phyloP scores from a whole-genome alignment of 2,797 vertebrate genomes.

The Apogon hyalosoma region DNA sequence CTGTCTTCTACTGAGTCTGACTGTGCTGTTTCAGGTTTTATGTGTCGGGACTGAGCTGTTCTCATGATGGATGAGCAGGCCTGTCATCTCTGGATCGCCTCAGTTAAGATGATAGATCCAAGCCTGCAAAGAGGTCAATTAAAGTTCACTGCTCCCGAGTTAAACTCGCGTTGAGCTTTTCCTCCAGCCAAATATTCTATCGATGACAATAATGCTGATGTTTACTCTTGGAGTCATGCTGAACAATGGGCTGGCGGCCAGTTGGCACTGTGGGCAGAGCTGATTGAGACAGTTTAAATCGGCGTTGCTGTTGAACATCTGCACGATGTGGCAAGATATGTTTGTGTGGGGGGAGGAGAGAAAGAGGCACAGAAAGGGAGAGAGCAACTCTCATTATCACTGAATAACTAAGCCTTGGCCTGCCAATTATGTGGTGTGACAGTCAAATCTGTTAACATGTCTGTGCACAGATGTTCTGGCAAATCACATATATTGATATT shows the following conservation, averaged over 20 bases:
- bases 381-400: constrained; percentile 71
- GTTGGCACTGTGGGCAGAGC: constrained; percentile 15
- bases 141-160: constrained; percentile 62
- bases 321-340: constrained; percentile 24
- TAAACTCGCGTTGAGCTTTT: constrained; percentile 27
- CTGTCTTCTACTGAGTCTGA: constrained; percentile 40
- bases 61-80: constrained; percentile 54
- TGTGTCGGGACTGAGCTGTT: constrained; percentile 51
- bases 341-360: constrained; percentile 16
- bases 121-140: constrained; percentile 56
- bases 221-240: constrained; percentile 22
- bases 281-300: constrained; percentile 17
- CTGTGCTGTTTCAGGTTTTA: constrained; percentile 46
- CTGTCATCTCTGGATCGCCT: constrained; percentile 62
- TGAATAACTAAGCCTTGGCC: constrained; percentile 71
- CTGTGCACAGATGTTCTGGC: constrained; percentile 62
- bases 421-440: constrained; percentile 77
- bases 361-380: constrained; percentile 21
- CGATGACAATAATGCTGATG: constrained; percentile 11
- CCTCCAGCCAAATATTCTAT: constrained; percentile 34
- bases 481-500: constrained; percentile 55
- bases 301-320: constrained; percentile 37
- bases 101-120: constrained; percentile 73
- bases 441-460: constrained; percentile 73
- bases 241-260: constrained; percentile 10